Conservation (phyloP, 1,140 invertebrate species). For the Magallana angulata region DNA sequence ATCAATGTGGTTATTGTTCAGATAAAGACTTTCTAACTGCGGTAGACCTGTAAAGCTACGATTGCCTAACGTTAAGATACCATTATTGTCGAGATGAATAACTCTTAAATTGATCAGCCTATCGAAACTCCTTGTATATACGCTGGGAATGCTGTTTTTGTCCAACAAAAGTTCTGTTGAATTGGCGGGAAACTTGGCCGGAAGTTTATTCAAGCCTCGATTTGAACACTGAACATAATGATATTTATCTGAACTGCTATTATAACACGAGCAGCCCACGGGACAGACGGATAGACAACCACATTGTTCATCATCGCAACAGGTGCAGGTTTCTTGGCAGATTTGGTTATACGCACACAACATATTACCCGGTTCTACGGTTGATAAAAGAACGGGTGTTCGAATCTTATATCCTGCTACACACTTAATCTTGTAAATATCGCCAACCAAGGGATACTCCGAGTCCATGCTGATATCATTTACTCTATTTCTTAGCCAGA, state of each 20-base stretch:
- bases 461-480: slow-evolving; percentile 41
- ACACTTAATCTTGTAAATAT: slow-evolving; percentile 58
- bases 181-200: slow-evolving; percentile 56
- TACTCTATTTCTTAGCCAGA: slow-evolving; percentile 66
- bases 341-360: slow-evolving; percentile 62
- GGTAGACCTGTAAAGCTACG: slow-evolving; percentile 60
- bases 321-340: slow-evolving; percentile 61
- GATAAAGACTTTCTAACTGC: slow-evolving; percentile 56
- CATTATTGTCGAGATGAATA: slow-evolving; percentile 65
- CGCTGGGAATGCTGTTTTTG: slow-evolving; percentile 61
- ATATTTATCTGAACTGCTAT: background rate
- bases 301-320: slow-evolving; percentile 58
- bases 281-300: slow-evolving; percentile 46
- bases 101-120: slow-evolving; percentile 52
- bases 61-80: slow-evolving; percentile 62
- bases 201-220: slow-evolving; percentile 56
- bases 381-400: slow-evolving; percentile 39
- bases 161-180: slow-evolving; percentile 64
- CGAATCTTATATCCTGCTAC: slow-evolving; percentile 43
- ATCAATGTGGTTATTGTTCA: slow-evolving; percentile 63
- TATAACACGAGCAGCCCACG: slow-evolving; percentile 55
- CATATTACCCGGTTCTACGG: slow-evolving; percentile 54
- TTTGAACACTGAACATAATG: slow-evolving; percentile 59
- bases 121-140: slow-evolving; percentile 55
- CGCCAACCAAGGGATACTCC: slow-evolving; percentile 54